Percentiles rank a stretch among this genome's conserved stretches.
phyloP scores from a whole-genome alignment of 2,797 vertebrate genomes.

The Harpagifer antarcticus region DNA sequence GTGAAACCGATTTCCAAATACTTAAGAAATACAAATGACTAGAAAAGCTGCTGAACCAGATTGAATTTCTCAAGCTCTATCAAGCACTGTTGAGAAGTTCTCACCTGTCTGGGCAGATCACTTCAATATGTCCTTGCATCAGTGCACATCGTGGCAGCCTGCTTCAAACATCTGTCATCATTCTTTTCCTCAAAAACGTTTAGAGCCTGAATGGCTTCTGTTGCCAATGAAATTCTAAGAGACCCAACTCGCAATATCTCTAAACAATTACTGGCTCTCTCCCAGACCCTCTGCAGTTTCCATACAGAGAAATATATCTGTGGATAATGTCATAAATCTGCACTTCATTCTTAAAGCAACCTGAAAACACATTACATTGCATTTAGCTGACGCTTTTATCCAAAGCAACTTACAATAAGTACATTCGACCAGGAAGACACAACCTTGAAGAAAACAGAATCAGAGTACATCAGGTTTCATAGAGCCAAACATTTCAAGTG shows the following conservation, averaged over 20 bases:
- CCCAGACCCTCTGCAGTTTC: not conserved
- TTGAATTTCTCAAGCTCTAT: constrained; percentile 1
- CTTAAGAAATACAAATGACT: not conserved
- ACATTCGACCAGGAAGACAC: too few relatives aligned
- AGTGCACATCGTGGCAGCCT: not conserved
- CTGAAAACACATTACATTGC: not conserved
- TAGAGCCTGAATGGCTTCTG: constrained; percentile 3
- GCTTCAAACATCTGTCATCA: constrained; percentile 7
- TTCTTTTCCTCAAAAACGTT: not conserved
- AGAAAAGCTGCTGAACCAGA: not conserved
- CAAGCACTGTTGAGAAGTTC: not conserved
- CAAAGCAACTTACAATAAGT: too few relatives aligned
- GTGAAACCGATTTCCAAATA: not conserved
- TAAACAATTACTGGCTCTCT: constrained; percentile 1
- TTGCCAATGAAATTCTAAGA: not conserved
- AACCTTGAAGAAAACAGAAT: too few relatives aligned
- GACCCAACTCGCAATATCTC: constrained; percentile 2
- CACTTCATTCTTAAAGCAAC: not conserved
- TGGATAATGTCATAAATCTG: not conserved
- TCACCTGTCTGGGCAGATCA: constrained; percentile 11
- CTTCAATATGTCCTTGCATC: not conserved
- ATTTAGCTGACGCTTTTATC: too few relatives aligned
- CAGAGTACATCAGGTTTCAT: too few relatives aligned
- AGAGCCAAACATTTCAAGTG: too few relatives aligned
- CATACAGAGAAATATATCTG: not conserved